Base-by-base conservation (phyloP, 2,888 invertebrate genomes). In the Drosophila nr. fundita region DNA sequence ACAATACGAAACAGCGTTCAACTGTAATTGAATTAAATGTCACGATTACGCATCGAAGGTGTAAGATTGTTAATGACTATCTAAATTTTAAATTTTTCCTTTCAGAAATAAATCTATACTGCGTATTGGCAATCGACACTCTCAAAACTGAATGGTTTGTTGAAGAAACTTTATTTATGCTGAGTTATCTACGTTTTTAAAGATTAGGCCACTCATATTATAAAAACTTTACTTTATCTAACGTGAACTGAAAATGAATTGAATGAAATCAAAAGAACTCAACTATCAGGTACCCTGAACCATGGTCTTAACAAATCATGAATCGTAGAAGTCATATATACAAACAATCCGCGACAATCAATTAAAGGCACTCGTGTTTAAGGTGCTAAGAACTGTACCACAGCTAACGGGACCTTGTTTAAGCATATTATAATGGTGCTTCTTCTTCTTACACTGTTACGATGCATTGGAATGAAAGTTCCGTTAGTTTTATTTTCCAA, bases 11-110 rank as follows among this genome's bases (percentile, higher is more conserved):
- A 34, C 13, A 1, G 40, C n/a, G 30, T 3, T 42, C 5, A 27
- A 24, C 50, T 10, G 48, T 49, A 60, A 29, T 50, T 60, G 6
- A 60, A 34, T 18, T 13, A 49, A 29, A 15, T 48, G 7, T 34
- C 18, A 49, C 21, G 21, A 40, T 53, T 30, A 42, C 45, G 7
- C 24, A 32, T 24, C 10, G 13, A 32, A 13, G 11, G 32, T 58
- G 21, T 24, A 2, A 59, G 48, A 34, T 27, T 38, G 2, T 34
- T 1, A 27, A 40, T 55, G 36, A 40, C 11, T 40, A 15, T 40
- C 15, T 4, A 27, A n/a, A 18, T 36, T 38, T 7, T 0, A 0
- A 13, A 38, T 24, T 7, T 21, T 32, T 34, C 2, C 4, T 15
- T 53, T 53, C 1, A 34, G 1, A 15, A 53, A 32, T 24, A 21